A percentile compares a stretch with the other conserved stretches of the same genome.
Conservation (phyloP, 2,113 vertebrate species). For the Scomber scombrus region DNA sequence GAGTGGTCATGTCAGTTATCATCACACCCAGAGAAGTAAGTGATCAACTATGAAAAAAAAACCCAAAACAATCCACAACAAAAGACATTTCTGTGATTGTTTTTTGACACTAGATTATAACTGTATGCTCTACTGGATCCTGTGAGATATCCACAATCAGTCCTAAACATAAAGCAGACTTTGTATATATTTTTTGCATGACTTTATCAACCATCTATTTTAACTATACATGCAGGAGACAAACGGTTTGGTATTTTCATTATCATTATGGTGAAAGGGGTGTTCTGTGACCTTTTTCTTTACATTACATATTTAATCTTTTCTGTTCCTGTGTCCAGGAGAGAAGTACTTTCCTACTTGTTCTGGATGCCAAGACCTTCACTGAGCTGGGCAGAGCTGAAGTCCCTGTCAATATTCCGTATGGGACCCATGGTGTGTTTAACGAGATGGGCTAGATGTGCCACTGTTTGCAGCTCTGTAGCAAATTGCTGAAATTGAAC, state of each 20-base stretch:
- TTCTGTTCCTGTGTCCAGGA: constrained; percentile 82
- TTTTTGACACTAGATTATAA: not conserved
- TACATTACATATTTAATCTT: constrained; percentile 11
- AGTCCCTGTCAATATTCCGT: constrained; percentile 90
- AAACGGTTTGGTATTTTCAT: constrained; percentile 18
- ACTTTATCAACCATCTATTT: not conserved
- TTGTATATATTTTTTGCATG: not conserved
- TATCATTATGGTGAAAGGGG: constrained; percentile 11
- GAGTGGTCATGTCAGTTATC: constrained; percentile 92
- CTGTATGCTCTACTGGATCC: not conserved
- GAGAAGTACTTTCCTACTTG: constrained; percentile 90
- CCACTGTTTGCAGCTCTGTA: constrained; percentile 26
- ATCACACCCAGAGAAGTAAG: constrained; percentile 90
- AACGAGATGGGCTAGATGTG: constrained; percentile 67
- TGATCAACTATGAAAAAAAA: not conserved
- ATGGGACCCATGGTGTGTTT: constrained; percentile 92
- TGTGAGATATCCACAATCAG: not conserved
- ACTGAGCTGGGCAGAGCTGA: constrained; percentile 91
- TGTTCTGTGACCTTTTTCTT: constrained; percentile 21
- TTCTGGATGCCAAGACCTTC: constrained; percentile 93
- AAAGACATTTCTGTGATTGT: not conserved
- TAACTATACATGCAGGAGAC: constrained; percentile 18
- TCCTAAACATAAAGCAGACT: not conserved
- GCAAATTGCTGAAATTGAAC: constrained; percentile 47
- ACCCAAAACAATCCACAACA: too few relatives aligned